phyloP scores from a whole-genome alignment of 1,140 invertebrate species.

The Colletes latitarsis region DNA sequence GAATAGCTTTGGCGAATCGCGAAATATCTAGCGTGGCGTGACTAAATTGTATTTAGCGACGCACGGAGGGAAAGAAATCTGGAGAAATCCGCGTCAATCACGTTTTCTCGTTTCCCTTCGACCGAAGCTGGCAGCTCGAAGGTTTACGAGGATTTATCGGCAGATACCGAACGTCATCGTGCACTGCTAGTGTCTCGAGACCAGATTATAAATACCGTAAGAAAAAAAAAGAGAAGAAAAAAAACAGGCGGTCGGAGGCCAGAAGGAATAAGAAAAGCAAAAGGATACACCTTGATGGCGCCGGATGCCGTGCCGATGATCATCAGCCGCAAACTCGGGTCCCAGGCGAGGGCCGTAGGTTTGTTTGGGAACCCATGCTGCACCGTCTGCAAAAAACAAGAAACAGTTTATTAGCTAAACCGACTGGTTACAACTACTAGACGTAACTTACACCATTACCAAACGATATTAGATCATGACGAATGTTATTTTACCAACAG shows the following conservation, averaged over 20 bases:
- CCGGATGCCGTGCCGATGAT: slow-evolving; percentile 95
- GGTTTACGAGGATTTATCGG: slow-evolving; percentile 45
- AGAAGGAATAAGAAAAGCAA: slow-evolving; percentile 52
- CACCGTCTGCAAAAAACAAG: slow-evolving; percentile 88
- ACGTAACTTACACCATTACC: not conserved
- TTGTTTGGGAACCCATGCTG: slow-evolving; percentile 98
- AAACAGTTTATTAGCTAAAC: slow-evolving; percentile 25
- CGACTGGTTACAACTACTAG: no score
- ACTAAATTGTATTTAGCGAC: slow-evolving; percentile 28
- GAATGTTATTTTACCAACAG: no score
- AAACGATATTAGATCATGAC: no score
- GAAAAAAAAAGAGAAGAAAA: slow-evolving; percentile 36
- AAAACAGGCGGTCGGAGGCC: not conserved
- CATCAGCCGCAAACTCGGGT: slow-evolving; percentile 91
- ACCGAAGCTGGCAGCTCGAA: not conserved
- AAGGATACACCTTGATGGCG: slow-evolving; percentile 92
- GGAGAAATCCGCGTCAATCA: slow-evolving; percentile 20
- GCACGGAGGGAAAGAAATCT: not conserved
- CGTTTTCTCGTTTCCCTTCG: not conserved
- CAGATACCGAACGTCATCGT: slow-evolving; percentile 42
- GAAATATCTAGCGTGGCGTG: slow-evolving; percentile 5
- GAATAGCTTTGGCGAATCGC: slow-evolving; percentile 3
- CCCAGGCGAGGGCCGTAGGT: slow-evolving; percentile 96
- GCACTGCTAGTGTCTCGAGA: slow-evolving; percentile 14
- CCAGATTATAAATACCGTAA: slow-evolving; percentile 51